Conservation (phyloP, 2,113 vertebrate species). For the Halichoerus grypus region DNA sequence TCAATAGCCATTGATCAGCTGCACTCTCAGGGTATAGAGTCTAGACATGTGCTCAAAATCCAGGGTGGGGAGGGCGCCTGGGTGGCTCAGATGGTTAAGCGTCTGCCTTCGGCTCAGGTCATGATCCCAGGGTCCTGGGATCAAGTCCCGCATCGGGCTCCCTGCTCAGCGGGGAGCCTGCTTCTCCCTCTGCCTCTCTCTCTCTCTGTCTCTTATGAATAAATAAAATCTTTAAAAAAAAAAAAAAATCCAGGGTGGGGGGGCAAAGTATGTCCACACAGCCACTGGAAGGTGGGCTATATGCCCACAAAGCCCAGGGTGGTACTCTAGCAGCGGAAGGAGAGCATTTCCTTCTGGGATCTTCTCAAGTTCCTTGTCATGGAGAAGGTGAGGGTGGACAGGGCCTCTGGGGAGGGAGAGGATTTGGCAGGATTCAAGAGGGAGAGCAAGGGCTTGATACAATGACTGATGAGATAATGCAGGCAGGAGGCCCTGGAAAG, state of each 20-base stretch:
- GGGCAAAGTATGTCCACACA: background rate
- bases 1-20: background rate
- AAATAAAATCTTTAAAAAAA: no score
- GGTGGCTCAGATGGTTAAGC: no score
- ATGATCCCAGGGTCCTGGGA: no score
- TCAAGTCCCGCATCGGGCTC: no score
- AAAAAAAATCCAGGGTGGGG: accelerated
- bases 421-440: background rate
- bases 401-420: background rate
- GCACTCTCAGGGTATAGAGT: background rate
- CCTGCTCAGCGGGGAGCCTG: no score
- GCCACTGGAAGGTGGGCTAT: background rate
- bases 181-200: no score
- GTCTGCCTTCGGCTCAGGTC: no score
- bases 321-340: background rate
- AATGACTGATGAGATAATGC: no score
- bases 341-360: background rate
- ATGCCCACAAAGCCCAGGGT: background rate
- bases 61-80: accelerated
- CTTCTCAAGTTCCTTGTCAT: background rate
- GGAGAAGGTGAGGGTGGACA: background rate
- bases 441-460: background rate
- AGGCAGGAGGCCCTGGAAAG: background rate
- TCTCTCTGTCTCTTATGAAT: no score
- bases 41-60: background rate